These are phyloP conservation scores for Pipra filicauda DNA, from an alignment of 2,113 vertebrate species.

Conservation along the genomic window DNA sequence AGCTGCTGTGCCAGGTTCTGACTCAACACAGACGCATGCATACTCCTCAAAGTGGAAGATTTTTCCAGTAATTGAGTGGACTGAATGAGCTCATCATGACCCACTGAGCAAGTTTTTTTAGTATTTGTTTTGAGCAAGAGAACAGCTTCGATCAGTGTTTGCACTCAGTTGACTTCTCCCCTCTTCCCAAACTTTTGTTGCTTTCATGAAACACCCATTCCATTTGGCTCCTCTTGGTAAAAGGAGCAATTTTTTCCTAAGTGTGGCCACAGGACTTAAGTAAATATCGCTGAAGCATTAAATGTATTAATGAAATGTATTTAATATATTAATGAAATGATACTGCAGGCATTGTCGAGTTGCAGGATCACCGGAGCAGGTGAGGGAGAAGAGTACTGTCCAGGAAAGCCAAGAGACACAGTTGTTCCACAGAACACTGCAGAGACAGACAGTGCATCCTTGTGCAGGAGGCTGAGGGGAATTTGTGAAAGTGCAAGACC, in stretches of 20 bases:
- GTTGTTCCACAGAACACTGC: background rate
- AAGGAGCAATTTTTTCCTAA: background rate
- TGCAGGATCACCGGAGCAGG: background rate
- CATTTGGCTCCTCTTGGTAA: background rate
- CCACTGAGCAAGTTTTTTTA: constrained; percentile 63
- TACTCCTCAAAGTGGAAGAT: constrained; percentile 46
- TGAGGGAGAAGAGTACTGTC: background rate
- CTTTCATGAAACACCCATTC: constrained; percentile 15
- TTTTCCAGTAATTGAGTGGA: constrained; percentile 62
- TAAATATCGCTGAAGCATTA: background rate
- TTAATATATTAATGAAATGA: background rate
- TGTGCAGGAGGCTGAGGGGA: background rate
- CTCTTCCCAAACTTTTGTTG: constrained; percentile 42
- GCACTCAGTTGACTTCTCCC: constrained; percentile 47
- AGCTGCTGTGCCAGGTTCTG: constrained; percentile 49
- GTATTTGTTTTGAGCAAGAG: constrained; percentile 30
- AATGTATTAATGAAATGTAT: background rate
- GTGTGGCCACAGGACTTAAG: background rate
- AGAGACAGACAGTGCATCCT: background rate
- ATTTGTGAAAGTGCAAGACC: background rate
- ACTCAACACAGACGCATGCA: constrained; percentile 51
- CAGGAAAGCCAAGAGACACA: background rate
- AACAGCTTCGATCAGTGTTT: constrained; percentile 32
- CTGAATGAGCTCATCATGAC: constrained; percentile 60
- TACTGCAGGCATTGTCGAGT: background rate